These are phyloP conservation scores for Drosophila robusta DNA, from an alignment of 2,888 invertebrate genomes.

Conservation along the genomic window DNA sequence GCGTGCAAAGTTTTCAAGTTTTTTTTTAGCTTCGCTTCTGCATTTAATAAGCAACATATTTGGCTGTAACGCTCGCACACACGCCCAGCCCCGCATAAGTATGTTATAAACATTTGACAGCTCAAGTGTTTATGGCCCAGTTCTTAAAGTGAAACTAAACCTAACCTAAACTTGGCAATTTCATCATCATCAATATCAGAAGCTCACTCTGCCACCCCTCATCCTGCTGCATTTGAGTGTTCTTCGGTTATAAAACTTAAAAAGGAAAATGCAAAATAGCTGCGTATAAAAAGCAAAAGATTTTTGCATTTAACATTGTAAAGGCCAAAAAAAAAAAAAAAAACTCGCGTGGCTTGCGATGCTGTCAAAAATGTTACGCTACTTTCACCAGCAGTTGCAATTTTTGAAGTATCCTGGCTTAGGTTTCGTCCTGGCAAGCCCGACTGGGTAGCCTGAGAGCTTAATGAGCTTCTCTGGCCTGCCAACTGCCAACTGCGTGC, in stretches of 20 bases:
- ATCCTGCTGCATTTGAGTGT: conserved; percentile 57
- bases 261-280: conserved; percentile 27
- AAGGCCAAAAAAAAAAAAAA: too few relatives aligned
- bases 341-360: conserved; percentile 19
- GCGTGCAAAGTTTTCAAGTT: conserved; percentile 15
- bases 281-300: conserved; percentile 41
- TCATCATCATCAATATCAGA: conserved; percentile 65
- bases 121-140: conserved; percentile 68
- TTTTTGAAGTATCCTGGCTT: conserved; percentile 37
- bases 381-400: conserved; percentile 35
- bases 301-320: conserved; percentile 73
- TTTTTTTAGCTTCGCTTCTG: conserved; percentile 10
- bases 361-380: conserved; percentile 49
- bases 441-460: background rate
- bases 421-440: background rate
- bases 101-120: conserved; percentile 56
- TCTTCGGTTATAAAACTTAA: conserved; percentile 53
- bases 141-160: conserved; percentile 28
- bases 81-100: background rate
- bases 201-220: background rate
- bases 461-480: conserved; percentile 41
- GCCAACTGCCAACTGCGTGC: conserved; percentile 23
- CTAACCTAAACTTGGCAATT: conserved; percentile 53
- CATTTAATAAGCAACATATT: conserved; percentile 63
- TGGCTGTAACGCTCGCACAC: conserved; percentile 2